Conservation (phyloP, 2,888 invertebrate species). For the Drosophila gaucha region DNA sequence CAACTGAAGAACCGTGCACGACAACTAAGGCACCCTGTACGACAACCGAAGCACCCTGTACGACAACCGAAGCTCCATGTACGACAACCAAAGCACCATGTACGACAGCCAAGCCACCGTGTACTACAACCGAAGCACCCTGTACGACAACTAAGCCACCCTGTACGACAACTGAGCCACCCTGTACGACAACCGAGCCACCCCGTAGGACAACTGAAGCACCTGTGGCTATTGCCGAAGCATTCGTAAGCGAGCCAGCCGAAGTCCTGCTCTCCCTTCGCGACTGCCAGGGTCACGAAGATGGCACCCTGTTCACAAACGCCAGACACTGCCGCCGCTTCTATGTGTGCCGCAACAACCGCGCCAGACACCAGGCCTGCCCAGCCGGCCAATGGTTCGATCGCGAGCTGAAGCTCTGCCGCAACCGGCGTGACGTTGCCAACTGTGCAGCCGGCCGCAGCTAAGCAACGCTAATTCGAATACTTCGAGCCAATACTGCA, state of each 20-base stretch:
- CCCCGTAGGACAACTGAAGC: slow-evolving; percentile 8
- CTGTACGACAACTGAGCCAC: background rate
- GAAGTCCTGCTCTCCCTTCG: slow-evolving; percentile 9
- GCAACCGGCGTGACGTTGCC: slow-evolving; percentile 28
- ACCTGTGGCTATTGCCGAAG: background rate
- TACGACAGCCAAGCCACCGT: background rate
- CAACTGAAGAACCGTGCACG: background rate
- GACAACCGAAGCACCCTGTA: background rate
- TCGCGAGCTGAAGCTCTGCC: slow-evolving; percentile 45
- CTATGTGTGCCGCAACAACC: slow-evolving; percentile 51
- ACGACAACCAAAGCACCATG: background rate
- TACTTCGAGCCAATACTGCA: background rate
- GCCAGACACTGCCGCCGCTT: slow-evolving; percentile 56
- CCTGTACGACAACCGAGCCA: slow-evolving; percentile 11
- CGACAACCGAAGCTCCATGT: background rate
- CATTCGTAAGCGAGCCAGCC: slow-evolving; percentile 1
- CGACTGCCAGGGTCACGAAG: slow-evolving; percentile 43
- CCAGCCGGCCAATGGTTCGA: slow-evolving; percentile 59
- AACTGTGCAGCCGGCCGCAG: slow-evolving; percentile 48
- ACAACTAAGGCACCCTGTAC: background rate
- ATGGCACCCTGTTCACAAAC: slow-evolving; percentile 48
- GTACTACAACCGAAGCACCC: background rate
- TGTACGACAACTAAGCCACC: background rate
- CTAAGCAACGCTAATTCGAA: slow-evolving; percentile 17
- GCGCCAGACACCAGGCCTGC: slow-evolving; percentile 41